Evolutionary conservation across 1,140 invertebrate species (phyloP).

Genomic region (Heliconius hermathena): DNA sequence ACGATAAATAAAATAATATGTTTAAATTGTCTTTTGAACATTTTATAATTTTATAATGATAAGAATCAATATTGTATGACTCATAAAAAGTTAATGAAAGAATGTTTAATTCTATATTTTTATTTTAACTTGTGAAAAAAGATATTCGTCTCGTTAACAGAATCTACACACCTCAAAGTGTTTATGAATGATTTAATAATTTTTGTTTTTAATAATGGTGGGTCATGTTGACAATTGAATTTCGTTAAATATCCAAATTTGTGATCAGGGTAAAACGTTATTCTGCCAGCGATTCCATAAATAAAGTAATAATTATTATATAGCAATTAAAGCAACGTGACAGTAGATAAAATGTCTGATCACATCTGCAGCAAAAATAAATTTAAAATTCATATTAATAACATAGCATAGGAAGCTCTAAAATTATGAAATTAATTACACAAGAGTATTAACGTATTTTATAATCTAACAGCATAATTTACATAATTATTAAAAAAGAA

Average conservation of each 20-base stretch:
- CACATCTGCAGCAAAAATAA: conserved; percentile 4
- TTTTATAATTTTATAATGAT: too few species aligned
- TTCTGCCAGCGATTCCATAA: not conserved
- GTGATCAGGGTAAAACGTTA: not conserved
- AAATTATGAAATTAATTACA: conserved; percentile 7
- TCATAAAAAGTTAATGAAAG: not conserved
- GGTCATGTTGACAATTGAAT: too few species aligned
- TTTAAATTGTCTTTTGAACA: too few species aligned
- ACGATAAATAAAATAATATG: conserved; percentile 16
- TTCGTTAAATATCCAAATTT: not conserved
- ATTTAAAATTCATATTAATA: not conserved
- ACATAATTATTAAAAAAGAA: not conserved
- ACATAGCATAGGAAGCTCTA: conserved; percentile 7
- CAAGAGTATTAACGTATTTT: not conserved
- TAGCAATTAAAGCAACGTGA: not conserved
- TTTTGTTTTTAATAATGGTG: not conserved
- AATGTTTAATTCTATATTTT: not conserved
- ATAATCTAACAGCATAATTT: not conserved
- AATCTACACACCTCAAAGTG: too few species aligned
- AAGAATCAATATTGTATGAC: not conserved
- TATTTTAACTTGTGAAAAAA: too few species aligned
- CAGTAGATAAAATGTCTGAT: not conserved
- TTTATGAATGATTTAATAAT: not conserved
- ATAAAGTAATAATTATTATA: not conserved
- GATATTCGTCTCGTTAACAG: too few species aligned